Percentiles rank a stretch among this genome's conserved stretches.
These are phyloP conservation scores for Lethenteron camtschaticum DNA, from an alignment of 2,113 vertebrate genomes.

Conservation along the genomic window DNA sequence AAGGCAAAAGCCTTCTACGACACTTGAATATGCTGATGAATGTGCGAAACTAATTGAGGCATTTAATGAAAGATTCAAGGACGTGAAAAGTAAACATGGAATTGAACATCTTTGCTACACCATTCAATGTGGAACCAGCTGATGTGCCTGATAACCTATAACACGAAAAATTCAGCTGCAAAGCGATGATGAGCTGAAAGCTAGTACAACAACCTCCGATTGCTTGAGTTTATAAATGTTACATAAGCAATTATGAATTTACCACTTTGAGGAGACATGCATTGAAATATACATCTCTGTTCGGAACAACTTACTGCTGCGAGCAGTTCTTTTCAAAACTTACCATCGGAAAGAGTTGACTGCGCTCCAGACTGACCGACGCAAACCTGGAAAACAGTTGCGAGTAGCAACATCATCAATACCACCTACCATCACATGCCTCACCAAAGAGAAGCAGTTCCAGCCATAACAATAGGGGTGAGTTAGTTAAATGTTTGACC, in stretches of 20 bases:
- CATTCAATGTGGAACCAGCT: conserved; percentile 17
- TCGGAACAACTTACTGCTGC: conserved; percentile 14
- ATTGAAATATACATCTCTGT: conserved; percentile 17
- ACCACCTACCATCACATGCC: conserved; percentile 12
- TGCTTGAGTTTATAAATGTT: conserved; percentile 15
- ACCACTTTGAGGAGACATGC: conserved; percentile 18
- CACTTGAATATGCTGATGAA: conserved; percentile 12
- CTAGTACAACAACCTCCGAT: conserved; percentile 17
- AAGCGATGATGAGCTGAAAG: conserved; percentile 17
- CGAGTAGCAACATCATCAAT: conserved; percentile 12
- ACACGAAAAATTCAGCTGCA: conserved; percentile 17
- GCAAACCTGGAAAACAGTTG: conserved; percentile 15
- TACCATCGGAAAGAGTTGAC: conserved; percentile 7
- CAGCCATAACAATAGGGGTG: conserved; percentile 8
- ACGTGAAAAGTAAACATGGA: conserved; percentile 16
- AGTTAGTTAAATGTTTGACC: not conserved
- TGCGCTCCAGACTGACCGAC: conserved; percentile 14
- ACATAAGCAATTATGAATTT: conserved; percentile 15
- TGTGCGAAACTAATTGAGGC: conserved; percentile 14
- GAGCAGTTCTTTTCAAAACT: conserved; percentile 17
- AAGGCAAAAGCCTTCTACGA: conserved; percentile 12
- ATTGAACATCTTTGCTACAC: conserved; percentile 15
- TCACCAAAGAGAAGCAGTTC: conserved; percentile 13
- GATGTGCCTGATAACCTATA: conserved; percentile 16
- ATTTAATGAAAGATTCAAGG: conserved; percentile 13